These are phyloP conservation scores for Nothocercus nigrocapillus DNA, from an alignment of 2,113 vertebrate genomes.

Conservation along the genomic window DNA sequence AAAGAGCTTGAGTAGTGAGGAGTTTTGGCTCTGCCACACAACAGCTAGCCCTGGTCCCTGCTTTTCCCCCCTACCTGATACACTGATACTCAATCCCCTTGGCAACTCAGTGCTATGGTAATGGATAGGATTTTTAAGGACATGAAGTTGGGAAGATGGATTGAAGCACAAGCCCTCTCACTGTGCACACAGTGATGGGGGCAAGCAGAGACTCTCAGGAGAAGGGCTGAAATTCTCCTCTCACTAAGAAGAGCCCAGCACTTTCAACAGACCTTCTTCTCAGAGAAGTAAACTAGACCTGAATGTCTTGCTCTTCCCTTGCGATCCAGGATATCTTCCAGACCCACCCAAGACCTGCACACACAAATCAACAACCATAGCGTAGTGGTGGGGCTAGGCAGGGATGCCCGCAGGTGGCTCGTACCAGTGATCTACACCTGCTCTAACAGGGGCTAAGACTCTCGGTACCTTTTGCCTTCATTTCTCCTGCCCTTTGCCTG, in stretches of 20 bases:
- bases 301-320: not conserved
- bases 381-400: not conserved
- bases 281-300: not conserved
- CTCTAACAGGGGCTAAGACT: not conserved
- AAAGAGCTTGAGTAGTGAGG: not conserved
- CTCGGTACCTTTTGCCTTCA: not conserved
- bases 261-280: not conserved
- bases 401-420: not conserved
- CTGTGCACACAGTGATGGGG: not conserved
- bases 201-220: not conserved
- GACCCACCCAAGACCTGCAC: not conserved
- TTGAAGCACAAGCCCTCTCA: not conserved
- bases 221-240: not conserved
- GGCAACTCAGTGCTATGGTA: not conserved
- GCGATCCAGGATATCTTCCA: not conserved
- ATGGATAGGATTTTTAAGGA: not conserved
- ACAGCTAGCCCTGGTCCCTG: not conserved
- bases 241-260: not conserved
- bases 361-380: not conserved
- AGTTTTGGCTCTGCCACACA: not conserved
- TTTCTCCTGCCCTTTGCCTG: not conserved
- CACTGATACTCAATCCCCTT: not conserved
- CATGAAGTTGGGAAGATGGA: not conserved
- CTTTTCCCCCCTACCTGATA: not conserved
- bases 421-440: not conserved